Conservation (phyloP, 2,113 vertebrate species). For the Tachuris rubrigastra region DNA sequence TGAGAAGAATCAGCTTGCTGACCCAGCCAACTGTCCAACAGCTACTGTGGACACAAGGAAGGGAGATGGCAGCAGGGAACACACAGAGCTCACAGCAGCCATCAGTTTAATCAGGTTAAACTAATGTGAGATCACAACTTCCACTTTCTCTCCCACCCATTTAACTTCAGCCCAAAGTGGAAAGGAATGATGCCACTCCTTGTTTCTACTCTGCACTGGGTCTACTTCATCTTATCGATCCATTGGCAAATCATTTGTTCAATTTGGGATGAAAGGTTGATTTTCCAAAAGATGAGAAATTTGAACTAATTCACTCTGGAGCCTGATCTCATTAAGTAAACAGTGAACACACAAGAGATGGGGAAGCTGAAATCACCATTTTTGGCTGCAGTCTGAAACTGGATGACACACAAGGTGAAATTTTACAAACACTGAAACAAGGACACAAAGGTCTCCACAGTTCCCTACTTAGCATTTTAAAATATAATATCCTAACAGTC, state of each 20-base stretch:
- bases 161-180: background rate
- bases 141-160: background rate
- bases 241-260: background rate
- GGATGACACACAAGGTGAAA: background rate
- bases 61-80: background rate
- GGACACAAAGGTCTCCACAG: background rate
- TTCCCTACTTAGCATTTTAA: background rate
- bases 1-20: background rate
- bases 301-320: background rate
- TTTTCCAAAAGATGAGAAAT: background rate
- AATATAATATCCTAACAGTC: background rate
- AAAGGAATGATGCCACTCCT: background rate
- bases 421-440: background rate
- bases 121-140: background rate
- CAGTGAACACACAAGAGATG: background rate
- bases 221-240: background rate
- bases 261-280: background rate
- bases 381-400: background rate
- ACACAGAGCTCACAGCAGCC: background rate
- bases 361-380: background rate
- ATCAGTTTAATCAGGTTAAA: background rate
- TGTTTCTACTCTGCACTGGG: background rate
- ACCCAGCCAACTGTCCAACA: background rate
- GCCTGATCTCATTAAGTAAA: background rate
- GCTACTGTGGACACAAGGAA: background rate